Percentiles rank a stretch among this genome's conserved stretches.
Evolutionary conservation across 2,888 invertebrate species (phyloP).

Genomic region (Hecatera dysodea): DNA sequence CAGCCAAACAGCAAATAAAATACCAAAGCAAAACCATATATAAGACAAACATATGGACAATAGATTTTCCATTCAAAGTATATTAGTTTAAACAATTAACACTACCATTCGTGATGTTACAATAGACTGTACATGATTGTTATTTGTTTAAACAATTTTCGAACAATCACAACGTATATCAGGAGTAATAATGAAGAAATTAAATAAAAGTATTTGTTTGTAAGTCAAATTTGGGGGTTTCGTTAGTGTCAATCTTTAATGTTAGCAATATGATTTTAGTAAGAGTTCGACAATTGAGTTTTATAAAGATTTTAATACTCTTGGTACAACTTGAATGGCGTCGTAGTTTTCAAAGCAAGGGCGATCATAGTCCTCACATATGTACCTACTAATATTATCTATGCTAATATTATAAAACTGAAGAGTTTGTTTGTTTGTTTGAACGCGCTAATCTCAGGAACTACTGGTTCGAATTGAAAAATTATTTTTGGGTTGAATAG

Average conservation of each 20-base stretch:
- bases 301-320: neutral
- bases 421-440: too few relatives aligned
- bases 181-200: neutral
- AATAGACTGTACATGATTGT: conserved; percentile 49
- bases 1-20: neutral
- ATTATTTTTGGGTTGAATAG: too few relatives aligned
- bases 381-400: too few relatives aligned
- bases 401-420: too few relatives aligned
- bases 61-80: conserved; percentile 28
- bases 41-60: conserved; percentile 8
- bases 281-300: neutral
- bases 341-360: neutral
- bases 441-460: too few relatives aligned
- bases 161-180: conserved; percentile 2
- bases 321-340: neutral
- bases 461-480: too few relatives aligned
- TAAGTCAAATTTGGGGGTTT: conserved; percentile 2
- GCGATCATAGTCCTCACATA: too few relatives aligned
- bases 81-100: conserved; percentile 44
- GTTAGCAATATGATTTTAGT: neutral
- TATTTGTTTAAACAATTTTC: conserved; percentile 40
- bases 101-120: conserved; percentile 48
- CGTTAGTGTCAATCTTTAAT: conserved; percentile 2
- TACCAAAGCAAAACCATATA: neutral
- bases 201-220: conserved; percentile 19